These are phyloP conservation scores for Ibidorhyncha struthersii DNA, from an alignment of 2,113 vertebrate genomes.

Conservation along the genomic window DNA sequence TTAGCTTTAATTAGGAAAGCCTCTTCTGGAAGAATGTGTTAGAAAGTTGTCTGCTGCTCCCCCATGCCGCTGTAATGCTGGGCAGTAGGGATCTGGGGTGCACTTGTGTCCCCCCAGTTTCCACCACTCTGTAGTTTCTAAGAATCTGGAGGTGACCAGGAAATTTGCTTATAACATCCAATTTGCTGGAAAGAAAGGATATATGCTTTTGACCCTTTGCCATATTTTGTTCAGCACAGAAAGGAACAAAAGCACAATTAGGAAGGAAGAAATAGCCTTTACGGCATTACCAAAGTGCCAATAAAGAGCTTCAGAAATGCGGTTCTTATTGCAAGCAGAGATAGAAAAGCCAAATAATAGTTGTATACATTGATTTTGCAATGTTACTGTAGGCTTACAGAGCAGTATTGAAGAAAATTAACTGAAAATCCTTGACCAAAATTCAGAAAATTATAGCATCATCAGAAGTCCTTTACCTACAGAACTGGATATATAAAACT, in stretches of 20 bases:
- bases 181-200: neutral
- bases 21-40: neutral
- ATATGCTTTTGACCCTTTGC: neutral
- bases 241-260: constrained; percentile 7
- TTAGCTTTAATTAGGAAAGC: neutral
- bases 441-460: constrained; percentile 5
- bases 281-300: neutral
- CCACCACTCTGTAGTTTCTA: neutral
- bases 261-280: constrained; percentile 4
- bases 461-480: neutral
- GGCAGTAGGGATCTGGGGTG: neutral
- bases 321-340: neutral
- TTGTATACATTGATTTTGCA: constrained; percentile 47
- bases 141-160: neutral
- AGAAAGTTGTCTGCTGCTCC: neutral
- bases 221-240: neutral
- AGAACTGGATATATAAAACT: neutral
- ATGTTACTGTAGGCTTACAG: neutral
- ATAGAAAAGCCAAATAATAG: constrained; percentile 33
- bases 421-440: constrained; percentile 10
- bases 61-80: neutral
- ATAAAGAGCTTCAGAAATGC: constrained; percentile 23
- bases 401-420: neutral
- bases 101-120: neutral
- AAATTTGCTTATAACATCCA: neutral